Evolutionary conservation across 2,888 invertebrate genomes (phyloP), one percentile per base, ranked within the genome.

Genomic region (Dioctria rufipes): DNA sequence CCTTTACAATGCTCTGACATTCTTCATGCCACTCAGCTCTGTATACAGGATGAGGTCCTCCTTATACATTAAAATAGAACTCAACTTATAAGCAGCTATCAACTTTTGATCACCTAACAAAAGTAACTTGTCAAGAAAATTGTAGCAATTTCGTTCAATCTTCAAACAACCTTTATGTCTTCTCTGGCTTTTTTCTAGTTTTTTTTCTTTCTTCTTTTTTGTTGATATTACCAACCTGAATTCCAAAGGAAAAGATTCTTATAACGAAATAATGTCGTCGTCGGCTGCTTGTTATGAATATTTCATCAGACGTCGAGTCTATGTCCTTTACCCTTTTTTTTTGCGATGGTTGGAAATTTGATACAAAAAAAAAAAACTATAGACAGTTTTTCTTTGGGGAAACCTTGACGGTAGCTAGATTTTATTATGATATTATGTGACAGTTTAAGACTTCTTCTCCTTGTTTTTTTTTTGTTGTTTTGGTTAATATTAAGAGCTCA

Each of bases 51-150:
- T 25, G 25, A 0, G 25, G 25, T 25, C 25, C 25, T 25, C 25
- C 25, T 2, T 25, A 25, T 25, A 2, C 25, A 25, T 25, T 54
- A 54, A 54, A 54, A 11, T 4, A 54, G 11, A 54, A 54, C 6
- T 54, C 54, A 4, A 11, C 4, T n/a, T 54, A 3, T n/a, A 54
- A 54, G 11, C 54, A 8, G 4, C 69, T 73, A 58, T 73, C 58
- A 73, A 60, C 73, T 58, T 60, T 73, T 58, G 58, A 73, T 73
- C 73, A 60, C 43, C 60, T 42, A 73, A 73, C 73, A 73, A 73
- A 73, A 73, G 73, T 73, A 58, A 73, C 73, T 73, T 73, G 73
- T 73, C 73, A 73, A 73, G 42, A 73, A 60, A 73, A 73, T 73
- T 73, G 73, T 42, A 60, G 73, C 73, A 73, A 73, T 73, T 73